phyloP scores from a whole-genome alignment of 1,140 invertebrate genomes.

The Drosophila novamexicana region DNA sequence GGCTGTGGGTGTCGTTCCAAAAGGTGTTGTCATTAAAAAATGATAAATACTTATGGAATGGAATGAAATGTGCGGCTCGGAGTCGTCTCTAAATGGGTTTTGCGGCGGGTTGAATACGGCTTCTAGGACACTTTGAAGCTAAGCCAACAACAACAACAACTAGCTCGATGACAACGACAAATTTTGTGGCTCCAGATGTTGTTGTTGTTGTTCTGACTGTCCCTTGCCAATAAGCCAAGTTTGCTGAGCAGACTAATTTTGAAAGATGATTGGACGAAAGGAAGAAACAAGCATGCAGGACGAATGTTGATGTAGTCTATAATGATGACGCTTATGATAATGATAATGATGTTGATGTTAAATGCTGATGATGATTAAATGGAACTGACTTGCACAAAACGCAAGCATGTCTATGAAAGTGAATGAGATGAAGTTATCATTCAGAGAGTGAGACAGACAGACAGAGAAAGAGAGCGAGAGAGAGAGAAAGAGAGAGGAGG shows the following conservation, averaged over 20 bases:
- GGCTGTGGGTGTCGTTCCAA: too few relatives aligned
- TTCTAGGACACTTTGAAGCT: too few relatives aligned
- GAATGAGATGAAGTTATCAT: constrained; percentile 45
- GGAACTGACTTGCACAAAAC: constrained; percentile 46
- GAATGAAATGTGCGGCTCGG: constrained; percentile 49
- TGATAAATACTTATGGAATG: constrained; percentile 58
- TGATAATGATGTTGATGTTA: constrained; percentile 10
- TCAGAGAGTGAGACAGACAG: neutral
- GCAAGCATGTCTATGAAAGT: constrained; percentile 12
- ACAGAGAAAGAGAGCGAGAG: neutral
- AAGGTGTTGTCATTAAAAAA: constrained; percentile 71
- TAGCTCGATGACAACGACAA: constrained; percentile 33
- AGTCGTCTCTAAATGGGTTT: constrained; percentile 13
- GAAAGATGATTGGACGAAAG: constrained; percentile 48
- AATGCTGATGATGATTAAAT: constrained; percentile 42
- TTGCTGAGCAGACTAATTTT: constrained; percentile 58
- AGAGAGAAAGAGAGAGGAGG: neutral
- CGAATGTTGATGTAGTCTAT: neutral
- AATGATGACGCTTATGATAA: neutral
- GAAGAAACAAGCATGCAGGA: neutral
- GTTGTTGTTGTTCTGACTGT: constrained; percentile 25
- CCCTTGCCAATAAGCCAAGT: constrained; percentile 58
- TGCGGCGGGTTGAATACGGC: neutral
- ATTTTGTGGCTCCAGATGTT: constrained; percentile 24
- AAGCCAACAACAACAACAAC: neutral